A percentile compares a stretch with the other conserved stretches of the same genome.
phyloP scores from a whole-genome alignment of 2,888 invertebrate genomes.

The Acrobasis suavella region DNA sequence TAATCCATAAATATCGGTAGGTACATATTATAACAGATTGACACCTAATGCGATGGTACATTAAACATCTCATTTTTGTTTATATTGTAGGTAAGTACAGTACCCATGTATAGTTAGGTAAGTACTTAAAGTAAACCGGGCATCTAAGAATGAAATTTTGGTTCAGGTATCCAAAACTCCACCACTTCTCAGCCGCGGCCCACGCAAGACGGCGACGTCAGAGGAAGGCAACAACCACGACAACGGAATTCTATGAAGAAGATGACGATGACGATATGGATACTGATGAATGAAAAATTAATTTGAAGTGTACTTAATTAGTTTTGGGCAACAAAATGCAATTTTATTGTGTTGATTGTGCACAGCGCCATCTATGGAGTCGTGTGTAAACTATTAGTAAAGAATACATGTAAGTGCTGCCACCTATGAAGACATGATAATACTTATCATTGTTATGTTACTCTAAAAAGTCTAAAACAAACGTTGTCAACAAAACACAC shows the following conservation, averaged over 20 bases:
- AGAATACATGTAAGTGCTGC: neutral
- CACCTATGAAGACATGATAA: neutral
- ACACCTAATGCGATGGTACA: too few relatives aligned
- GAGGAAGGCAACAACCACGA: neutral
- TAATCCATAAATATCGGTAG: too few relatives aligned
- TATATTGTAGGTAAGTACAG: too few relatives aligned
- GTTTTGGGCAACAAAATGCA: neutral
- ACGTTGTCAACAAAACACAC: neutral
- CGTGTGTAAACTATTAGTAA: neutral
- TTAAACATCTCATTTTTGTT: too few relatives aligned
- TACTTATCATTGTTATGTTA: neutral
- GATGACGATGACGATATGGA: neutral
- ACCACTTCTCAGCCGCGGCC: neutral
- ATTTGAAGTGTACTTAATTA: neutral
- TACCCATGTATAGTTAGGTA: too few relatives aligned
- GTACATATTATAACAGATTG: too few relatives aligned
- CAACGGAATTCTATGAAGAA: neutral
- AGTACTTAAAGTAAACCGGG: too few relatives aligned
- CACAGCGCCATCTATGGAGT: conserved; percentile 1
- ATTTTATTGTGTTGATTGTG: neutral
- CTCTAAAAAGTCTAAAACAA: too few relatives aligned
- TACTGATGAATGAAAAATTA: neutral
- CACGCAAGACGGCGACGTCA: conserved; percentile 6
- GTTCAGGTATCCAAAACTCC: neutral
- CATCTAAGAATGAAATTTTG: too few relatives aligned